Conservation (phyloP, 2,797 vertebrate genomes). For the Cryptoblepharus egeriae region DNA sequence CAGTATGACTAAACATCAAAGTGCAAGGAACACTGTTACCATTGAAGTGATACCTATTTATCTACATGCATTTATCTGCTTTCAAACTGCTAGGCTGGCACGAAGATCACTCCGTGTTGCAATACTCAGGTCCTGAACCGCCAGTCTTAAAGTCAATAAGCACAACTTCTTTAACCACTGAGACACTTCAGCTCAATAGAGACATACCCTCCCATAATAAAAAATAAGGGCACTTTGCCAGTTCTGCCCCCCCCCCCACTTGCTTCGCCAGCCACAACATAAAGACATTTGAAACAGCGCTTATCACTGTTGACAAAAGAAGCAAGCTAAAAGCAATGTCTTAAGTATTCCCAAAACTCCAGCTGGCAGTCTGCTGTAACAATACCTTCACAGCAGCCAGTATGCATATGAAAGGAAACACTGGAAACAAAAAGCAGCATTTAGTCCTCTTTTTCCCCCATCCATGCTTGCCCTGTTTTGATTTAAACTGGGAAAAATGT, state of each 20-base stretch:
- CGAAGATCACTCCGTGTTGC: too few species aligned
- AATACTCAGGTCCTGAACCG: too few species aligned
- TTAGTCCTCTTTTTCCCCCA: not conserved
- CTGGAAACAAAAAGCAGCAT: conserved; percentile 3
- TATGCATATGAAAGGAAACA: not conserved
- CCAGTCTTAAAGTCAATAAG: too few species aligned
- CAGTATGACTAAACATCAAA: too few species aligned
- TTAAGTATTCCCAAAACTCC: conserved; percentile 2
- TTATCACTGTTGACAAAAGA: not conserved
- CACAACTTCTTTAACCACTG: too few species aligned
- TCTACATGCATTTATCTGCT: too few species aligned
- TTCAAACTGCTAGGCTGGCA: too few species aligned
- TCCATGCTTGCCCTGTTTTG: not conserved
- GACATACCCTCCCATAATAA: not conserved
- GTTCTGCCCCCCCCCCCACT: not conserved
- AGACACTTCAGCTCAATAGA: too few species aligned
- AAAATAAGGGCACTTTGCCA: not conserved
- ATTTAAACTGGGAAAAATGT: not conserved
- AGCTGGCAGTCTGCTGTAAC: not conserved
- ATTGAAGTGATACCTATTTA: too few species aligned
- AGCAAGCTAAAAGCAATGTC: not conserved
- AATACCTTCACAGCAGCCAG: conserved; percentile 1
- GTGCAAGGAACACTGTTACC: too few species aligned
- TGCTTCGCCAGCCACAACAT: not conserved
- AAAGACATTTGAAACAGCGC: not conserved